phyloP scores from a whole-genome alignment of 2,888 invertebrate species.

The Andricus quercusramuli region DNA sequence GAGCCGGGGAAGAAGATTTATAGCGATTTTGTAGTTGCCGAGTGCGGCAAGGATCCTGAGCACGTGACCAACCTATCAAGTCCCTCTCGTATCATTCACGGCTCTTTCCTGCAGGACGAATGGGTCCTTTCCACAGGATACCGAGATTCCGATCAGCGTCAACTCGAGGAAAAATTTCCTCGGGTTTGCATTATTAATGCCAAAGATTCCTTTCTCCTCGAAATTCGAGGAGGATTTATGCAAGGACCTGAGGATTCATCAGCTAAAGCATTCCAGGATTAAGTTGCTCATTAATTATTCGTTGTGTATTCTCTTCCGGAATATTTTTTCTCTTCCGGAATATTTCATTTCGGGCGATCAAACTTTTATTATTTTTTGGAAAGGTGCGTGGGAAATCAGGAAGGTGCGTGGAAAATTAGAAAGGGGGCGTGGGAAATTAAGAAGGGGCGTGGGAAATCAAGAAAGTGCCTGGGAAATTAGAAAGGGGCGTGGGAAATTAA shows the following conservation, averaged over 20 bases:
- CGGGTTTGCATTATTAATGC: conserved; percentile 22
- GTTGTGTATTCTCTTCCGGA: no score
- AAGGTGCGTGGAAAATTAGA: no score
- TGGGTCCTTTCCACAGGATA: neutral
- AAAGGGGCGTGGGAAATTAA: no score
- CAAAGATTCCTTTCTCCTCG: conserved; percentile 23
- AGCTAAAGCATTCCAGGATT: no score
- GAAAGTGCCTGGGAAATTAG: no score
- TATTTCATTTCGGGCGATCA: no score
- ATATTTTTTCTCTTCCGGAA: no score
- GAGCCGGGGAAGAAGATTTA: conserved; percentile 62
- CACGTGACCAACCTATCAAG: conserved; percentile 69
- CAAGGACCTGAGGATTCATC: neutral
- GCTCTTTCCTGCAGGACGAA: conserved; percentile 20
- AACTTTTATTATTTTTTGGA: no score
- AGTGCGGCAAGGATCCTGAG: conserved; percentile 59
- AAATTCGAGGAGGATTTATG: neutral
- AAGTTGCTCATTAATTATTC: neutral
- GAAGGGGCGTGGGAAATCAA: no score
- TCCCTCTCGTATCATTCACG: conserved; percentile 39
- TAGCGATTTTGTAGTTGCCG: conserved; percentile 59
- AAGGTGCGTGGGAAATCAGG: no score
- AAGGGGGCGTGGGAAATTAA: no score
- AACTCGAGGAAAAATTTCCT: conserved; percentile 4
- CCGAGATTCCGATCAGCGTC: conserved; percentile 8